Evolutionary conservation across 2,888 invertebrate genomes (phyloP).

Genomic region (Iphiclides podalirius): DNA sequence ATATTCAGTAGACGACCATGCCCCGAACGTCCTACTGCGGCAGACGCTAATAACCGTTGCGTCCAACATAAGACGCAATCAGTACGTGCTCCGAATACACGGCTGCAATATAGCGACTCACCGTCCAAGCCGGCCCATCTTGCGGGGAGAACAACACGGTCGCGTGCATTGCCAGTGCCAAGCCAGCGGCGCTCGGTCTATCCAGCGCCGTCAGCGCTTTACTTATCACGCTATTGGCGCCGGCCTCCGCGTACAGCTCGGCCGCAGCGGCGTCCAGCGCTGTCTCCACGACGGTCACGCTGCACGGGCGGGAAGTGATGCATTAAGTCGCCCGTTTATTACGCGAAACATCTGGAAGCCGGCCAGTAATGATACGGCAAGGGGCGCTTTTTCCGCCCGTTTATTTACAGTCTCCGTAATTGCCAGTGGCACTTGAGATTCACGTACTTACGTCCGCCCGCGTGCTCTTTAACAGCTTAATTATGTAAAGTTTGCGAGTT

Average conservation of each 20-base stretch:
- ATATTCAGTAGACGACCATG: neutral
- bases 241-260: constrained; percentile 47
- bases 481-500: constrained; percentile 13
- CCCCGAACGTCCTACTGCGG: neutral
- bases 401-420: constrained; percentile 17
- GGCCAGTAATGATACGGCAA: constrained; percentile 21
- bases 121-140: constrained; percentile 58
- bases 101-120: constrained; percentile 37
- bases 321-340: constrained; percentile 17
- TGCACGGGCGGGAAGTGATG: constrained; percentile 13
- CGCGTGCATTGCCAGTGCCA: constrained; percentile 50
- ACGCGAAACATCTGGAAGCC: constrained; percentile 17
- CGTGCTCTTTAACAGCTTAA: constrained; percentile 9
- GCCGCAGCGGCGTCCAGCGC: constrained; percentile 42
- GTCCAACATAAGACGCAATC: constrained; percentile 22
- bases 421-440: constrained; percentile 6
- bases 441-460: neutral
- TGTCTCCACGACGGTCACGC: constrained; percentile 50
- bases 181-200: constrained; percentile 43
- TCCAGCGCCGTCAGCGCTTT: constrained; percentile 41
- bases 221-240: constrained; percentile 59
- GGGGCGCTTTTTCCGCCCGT: constrained; percentile 5
- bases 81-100: neutral
- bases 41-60: constrained; percentile 17
- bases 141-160: constrained; percentile 51